Percentiles rank a stretch among this genome's conserved stretches.
Conservation (phyloP, 2,888 invertebrate species). For the Ephialtes manifestator region DNA sequence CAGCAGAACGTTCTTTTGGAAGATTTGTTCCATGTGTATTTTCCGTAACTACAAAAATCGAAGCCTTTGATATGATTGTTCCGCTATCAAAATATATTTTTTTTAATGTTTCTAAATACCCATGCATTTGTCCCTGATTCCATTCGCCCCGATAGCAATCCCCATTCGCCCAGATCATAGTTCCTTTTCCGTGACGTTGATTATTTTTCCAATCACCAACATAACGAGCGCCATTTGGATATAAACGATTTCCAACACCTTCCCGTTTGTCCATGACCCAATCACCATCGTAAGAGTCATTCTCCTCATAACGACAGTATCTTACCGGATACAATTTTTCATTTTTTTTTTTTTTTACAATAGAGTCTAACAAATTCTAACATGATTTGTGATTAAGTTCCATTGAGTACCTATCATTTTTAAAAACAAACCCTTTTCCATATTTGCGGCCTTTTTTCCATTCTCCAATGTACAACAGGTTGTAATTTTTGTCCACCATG, state of each 20-base stretch:
- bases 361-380: background rate
- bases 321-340: conserved; percentile 55
- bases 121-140: conserved; percentile 88
- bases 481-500: conserved; percentile 72
- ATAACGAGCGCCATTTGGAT: conserved; percentile 87
- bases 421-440: conserved; percentile 84
- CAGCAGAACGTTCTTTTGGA: conserved; percentile 87
- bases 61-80: background rate
- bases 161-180: conserved; percentile 89
- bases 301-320: conserved; percentile 78
- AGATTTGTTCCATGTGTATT: conserved; percentile 88
- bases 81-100: conserved; percentile 4
- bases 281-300: conserved; percentile 85
- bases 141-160: conserved; percentile 89
- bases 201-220: conserved; percentile 88
- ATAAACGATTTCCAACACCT: conserved; percentile 87
- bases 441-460: conserved; percentile 85
- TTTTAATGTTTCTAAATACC: conserved; percentile 75
- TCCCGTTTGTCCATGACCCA: conserved; percentile 85
- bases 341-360: background rate
- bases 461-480: conserved; percentile 83
- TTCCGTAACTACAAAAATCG: conserved; percentile 84
- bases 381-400: background rate
- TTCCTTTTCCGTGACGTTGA: conserved; percentile 87
- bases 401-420: conserved; percentile 1